phyloP scores from a whole-genome alignment of 2,888 invertebrate species.

The Ischnura elegans region DNA sequence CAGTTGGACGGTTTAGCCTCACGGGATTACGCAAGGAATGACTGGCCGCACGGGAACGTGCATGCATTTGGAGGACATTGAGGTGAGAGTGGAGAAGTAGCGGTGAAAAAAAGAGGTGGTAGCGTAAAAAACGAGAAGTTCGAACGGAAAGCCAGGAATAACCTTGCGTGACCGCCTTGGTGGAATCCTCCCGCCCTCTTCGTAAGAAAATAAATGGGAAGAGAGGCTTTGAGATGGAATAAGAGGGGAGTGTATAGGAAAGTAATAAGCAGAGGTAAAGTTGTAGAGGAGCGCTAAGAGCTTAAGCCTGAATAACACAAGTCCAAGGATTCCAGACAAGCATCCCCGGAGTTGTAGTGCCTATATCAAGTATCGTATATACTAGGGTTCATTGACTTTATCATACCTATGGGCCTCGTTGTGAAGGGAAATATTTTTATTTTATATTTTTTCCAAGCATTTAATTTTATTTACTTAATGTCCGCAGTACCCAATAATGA shows the following conservation, averaged over 20 bases:
- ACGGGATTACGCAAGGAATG: background rate
- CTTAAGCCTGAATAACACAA: no score
- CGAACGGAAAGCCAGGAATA: background rate
- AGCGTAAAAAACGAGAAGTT: background rate
- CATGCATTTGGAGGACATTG: background rate
- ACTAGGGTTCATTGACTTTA: no score
- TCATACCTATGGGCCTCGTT: no score
- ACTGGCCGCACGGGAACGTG: background rate
- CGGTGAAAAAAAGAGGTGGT: background rate
- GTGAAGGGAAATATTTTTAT: no score
- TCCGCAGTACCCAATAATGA: no score
- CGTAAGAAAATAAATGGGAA: background rate
- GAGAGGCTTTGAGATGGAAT: background rate
- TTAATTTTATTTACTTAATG: no score
- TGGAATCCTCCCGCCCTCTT: background rate
- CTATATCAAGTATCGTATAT: no score
- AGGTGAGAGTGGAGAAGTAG: background rate
- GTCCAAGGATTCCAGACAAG: no score
- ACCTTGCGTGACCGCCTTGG: background rate
- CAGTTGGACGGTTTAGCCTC: background rate
- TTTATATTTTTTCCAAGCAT: no score
- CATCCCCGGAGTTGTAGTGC: no score
- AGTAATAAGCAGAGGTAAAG: background rate
- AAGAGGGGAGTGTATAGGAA: background rate
- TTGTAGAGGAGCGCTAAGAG: no score